These are phyloP conservation scores for Spodoptera litura DNA, from an alignment of 1,140 invertebrate species.

Conservation along the genomic window DNA sequence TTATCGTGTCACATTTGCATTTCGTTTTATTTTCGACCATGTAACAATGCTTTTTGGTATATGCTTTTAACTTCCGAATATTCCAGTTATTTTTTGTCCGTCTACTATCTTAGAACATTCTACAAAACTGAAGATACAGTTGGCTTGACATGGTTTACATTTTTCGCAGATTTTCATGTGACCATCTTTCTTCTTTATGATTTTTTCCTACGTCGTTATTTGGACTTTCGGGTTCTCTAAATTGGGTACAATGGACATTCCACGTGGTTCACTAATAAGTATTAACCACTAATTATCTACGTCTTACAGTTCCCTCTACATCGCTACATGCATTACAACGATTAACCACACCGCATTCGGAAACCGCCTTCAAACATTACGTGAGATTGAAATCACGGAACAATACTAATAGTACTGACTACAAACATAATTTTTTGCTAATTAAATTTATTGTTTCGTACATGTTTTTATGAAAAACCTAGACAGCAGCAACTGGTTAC, in stretches of 20 bases:
- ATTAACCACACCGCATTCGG: constrained; percentile 1
- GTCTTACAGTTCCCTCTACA: neutral
- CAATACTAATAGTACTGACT: constrained; percentile 1
- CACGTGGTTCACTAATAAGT: too few species aligned
- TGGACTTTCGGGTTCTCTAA: too few species aligned
- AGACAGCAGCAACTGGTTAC: constrained; percentile 35
- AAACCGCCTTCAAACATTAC: constrained; percentile 21
- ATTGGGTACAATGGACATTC: too few species aligned
- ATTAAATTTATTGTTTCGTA: constrained; percentile 41
- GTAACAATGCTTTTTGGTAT: neutral
- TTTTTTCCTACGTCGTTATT: too few species aligned
- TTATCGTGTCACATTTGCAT: constrained; percentile 1
- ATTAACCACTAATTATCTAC: neutral
- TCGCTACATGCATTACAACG: neutral
- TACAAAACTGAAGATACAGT: neutral
- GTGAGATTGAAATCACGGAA: constrained; percentile 32
- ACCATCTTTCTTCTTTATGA: too few species aligned
- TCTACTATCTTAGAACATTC: neutral
- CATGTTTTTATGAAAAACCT: constrained; percentile 1
- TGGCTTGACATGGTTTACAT: neutral
- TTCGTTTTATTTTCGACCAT: neutral
- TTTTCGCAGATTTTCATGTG: too few species aligned
- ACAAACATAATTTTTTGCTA: constrained; percentile 31
- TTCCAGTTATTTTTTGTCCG: neutral
- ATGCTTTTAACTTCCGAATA: neutral